These are phyloP conservation scores for Mormyrus proboscirostris DNA, from an alignment of 2,797 vertebrate species.

Conservation along the genomic window DNA sequence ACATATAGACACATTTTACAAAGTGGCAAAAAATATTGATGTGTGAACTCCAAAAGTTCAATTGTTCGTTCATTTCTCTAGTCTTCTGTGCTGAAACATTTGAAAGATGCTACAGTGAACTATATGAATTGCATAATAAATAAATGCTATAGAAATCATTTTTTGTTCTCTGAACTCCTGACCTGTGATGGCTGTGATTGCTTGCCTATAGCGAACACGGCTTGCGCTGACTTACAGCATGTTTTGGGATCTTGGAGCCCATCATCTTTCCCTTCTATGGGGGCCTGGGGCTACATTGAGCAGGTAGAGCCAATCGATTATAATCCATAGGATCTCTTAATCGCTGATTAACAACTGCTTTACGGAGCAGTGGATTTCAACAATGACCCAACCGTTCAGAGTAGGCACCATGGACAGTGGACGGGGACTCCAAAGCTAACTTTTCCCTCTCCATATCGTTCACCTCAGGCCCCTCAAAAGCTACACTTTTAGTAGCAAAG, in stretches of 20 bases:
- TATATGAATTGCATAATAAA: background rate
- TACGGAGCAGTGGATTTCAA: constrained; percentile 63
- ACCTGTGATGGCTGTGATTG: background rate
- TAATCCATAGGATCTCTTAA: constrained; percentile 63
- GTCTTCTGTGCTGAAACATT: background rate
- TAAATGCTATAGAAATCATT: background rate
- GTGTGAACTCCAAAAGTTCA: background rate
- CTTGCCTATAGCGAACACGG: background rate
- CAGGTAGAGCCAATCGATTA: constrained; percentile 58
- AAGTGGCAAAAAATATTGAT: background rate
- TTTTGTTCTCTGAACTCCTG: background rate
- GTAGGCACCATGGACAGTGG: constrained; percentile 50
- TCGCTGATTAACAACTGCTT: constrained; percentile 61
- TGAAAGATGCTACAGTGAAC: background rate
- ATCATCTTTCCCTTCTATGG: too few species aligned
- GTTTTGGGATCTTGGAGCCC: background rate
- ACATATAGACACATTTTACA: background rate
- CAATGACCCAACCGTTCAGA: constrained; percentile 50
- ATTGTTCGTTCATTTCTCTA: background rate
- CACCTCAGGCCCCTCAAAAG: constrained; percentile 65
- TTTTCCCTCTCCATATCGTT: constrained; percentile 43
- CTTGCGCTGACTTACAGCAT: background rate
- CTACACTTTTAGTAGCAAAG: constrained; percentile 48
- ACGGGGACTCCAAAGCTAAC: constrained; percentile 42
- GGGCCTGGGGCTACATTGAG: constrained; percentile 31